Percentiles rank a stretch among this genome's conserved stretches.
Evolutionary conservation across 2,797 vertebrate genomes (phyloP).

Genomic region (Spinus olivaceus): DNA sequence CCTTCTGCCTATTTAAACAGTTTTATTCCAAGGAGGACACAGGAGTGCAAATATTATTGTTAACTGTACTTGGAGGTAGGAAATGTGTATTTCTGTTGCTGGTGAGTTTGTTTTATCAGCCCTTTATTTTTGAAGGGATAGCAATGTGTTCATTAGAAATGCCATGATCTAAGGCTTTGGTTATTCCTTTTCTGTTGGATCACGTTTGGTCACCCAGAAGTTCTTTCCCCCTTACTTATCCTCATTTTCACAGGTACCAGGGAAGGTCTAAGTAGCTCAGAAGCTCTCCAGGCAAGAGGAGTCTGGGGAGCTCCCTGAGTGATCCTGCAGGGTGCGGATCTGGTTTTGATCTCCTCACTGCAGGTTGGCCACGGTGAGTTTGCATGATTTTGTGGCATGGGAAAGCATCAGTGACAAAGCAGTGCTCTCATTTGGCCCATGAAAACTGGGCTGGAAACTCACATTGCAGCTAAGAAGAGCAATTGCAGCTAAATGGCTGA

Average conservation of each 20-base stretch:
- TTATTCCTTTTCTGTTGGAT: neutral
- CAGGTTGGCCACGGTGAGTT: neutral
- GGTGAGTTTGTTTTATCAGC: neutral
- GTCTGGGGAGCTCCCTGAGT: neutral
- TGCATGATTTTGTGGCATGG: neutral
- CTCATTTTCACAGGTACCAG: neutral
- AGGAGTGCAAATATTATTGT: constrained; percentile 53
- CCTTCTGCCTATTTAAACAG: constrained; percentile 12
- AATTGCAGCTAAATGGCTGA: neutral
- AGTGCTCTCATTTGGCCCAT: rapidly evolving
- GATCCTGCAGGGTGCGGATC: neutral
- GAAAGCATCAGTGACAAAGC: neutral
- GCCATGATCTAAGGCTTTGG: neutral
- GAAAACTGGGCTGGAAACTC: neutral
- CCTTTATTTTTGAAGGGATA: neutral
- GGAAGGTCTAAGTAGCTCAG: neutral
- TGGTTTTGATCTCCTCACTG: neutral
- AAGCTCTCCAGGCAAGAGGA: neutral
- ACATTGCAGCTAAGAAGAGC: neutral
- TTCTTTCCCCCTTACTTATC: neutral
- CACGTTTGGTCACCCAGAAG: neutral
- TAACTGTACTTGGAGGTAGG: constrained; percentile 21
- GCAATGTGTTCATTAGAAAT: neutral
- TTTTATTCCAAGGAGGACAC: neutral
- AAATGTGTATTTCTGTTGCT: neutral